phyloP scores from a whole-genome alignment of 2,888 invertebrate species.

The Galerucella pusilla region DNA sequence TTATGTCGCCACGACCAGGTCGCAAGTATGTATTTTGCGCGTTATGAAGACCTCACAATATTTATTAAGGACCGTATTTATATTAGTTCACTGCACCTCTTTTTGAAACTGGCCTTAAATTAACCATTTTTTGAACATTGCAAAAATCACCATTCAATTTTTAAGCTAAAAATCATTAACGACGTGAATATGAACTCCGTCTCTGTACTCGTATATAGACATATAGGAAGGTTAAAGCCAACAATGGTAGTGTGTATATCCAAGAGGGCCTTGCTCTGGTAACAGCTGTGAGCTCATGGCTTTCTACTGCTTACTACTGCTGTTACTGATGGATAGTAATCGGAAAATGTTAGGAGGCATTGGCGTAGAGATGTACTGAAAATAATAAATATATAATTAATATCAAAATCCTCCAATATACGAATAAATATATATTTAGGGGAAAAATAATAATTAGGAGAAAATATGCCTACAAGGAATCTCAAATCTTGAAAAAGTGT shows the following conservation, averaged over 20 bases:
- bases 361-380: neutral
- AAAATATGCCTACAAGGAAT: too few species aligned
- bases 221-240: conserved; percentile 20
- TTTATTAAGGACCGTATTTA: too few species aligned
- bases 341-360: neutral
- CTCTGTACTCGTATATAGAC: conserved; percentile 2
- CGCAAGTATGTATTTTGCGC: too few species aligned
- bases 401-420: too few species aligned
- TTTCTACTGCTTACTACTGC: conserved; percentile 22
- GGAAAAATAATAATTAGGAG: too few species aligned
- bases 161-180: too few species aligned
- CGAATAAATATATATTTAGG: too few species aligned
- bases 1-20: too few species aligned
- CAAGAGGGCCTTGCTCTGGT: conserved; percentile 40
- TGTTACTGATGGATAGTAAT: conserved; percentile 19
- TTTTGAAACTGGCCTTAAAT: too few species aligned
- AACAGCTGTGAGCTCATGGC: conserved; percentile 43
- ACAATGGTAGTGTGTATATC: conserved; percentile 43
- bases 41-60: too few species aligned
- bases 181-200: neutral
- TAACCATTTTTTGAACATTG: neutral
- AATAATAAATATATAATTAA: neutral
- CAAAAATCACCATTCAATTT: neutral
- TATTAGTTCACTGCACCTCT: too few species aligned
- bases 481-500: too few species aligned